Evolutionary conservation across 1,140 invertebrate genomes (phyloP), one percentile per base, ranked within the genome.

Genomic region (Macrotrachela quadricornifera): DNA sequence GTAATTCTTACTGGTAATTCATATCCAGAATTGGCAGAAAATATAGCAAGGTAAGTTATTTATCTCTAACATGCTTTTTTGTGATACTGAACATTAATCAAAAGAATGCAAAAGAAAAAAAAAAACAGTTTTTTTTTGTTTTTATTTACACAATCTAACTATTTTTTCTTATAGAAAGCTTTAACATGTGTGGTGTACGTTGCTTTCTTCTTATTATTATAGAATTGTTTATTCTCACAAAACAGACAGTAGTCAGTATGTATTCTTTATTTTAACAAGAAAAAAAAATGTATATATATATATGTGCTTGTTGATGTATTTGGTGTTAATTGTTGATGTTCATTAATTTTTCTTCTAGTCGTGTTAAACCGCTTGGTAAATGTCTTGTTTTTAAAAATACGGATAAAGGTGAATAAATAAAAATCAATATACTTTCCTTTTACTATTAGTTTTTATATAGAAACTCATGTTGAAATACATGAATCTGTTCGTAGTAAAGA

Each of bases 401-500:
- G 14, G 92, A 85, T 30, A 30, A 64, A 70, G 71, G 71, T 63
- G 60, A 42, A 46, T n/a, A 16, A 56, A 17, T 47, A 56, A 40
- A 16, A 30, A 21, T 57, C 18, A 43, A 36, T 37, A 46, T 16
- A 1, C 45, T 48, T 40, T 47, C 8, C 39, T 36, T 14, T 37
- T 21, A 43, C 10, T 51, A 16, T 9, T 45, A 39, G 3, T 44
- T 38, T 16, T 50, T 14, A 49, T 43, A 39, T 50, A 55, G 90
- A 95, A 67, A 92, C 86, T 21, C 81, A 86, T 75, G 85, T 91
- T 9, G 85, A 94, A 70, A 92, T 94, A 59, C 82, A 80, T 30
- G 87, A 94, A 68, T 92, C 87, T 13, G 85, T 94, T 13, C 74
- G 88, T 56, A 85, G 85, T 46, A 88, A 91, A 72, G 86, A 94